Percentiles rank a stretch among this genome's conserved stretches.
Evolutionary conservation across 2,113 vertebrate species (phyloP).

Genomic region (Takifugu flavidus): DNA sequence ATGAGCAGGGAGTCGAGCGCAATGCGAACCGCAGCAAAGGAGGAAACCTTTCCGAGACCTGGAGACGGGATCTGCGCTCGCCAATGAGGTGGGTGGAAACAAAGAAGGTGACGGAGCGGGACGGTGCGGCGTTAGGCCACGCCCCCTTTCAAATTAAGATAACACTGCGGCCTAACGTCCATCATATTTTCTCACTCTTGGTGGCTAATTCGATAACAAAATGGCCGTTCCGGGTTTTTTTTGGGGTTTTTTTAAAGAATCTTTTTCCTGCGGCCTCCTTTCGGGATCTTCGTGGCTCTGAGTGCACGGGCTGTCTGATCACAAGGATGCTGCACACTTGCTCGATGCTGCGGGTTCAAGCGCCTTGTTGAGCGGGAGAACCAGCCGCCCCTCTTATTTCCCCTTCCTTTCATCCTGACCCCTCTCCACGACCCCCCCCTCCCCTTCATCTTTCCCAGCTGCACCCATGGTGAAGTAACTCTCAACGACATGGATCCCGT

Average conservation of each 20-base stretch:
- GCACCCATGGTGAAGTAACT: conserved; percentile 29
- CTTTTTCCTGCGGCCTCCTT: neutral
- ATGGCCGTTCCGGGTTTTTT: conserved; percentile 6
- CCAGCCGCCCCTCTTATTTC: conserved; percentile 32
- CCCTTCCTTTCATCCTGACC: conserved; percentile 25
- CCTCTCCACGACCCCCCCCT: conserved; percentile 26
- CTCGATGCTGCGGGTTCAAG: conserved; percentile 26
- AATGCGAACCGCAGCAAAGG: conserved; percentile 51
- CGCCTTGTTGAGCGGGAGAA: conserved; percentile 47
- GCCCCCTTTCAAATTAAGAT: neutral
- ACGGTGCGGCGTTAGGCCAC: conserved; percentile 32
- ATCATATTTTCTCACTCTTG: conserved; percentile 38
- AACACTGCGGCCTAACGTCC: no score
- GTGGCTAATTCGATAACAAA: conserved; percentile 38
- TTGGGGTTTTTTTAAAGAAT: no score
- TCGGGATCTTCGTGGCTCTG: neutral
- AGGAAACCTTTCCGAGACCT: conserved; percentile 51
- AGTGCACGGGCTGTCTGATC: conserved; percentile 9
- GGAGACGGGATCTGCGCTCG: conserved; percentile 54
- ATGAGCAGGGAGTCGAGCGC: conserved; percentile 59
- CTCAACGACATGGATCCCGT: conserved; percentile 31
- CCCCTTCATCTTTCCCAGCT: conserved; percentile 36
- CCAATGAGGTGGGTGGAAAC: conserved; percentile 11
- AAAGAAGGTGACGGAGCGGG: conserved; percentile 9
- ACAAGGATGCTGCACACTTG: conserved; percentile 18